Evolutionary conservation across 2,888 invertebrate genomes (phyloP).

Genomic region (Ommatoiulus sabulosus): DNA sequence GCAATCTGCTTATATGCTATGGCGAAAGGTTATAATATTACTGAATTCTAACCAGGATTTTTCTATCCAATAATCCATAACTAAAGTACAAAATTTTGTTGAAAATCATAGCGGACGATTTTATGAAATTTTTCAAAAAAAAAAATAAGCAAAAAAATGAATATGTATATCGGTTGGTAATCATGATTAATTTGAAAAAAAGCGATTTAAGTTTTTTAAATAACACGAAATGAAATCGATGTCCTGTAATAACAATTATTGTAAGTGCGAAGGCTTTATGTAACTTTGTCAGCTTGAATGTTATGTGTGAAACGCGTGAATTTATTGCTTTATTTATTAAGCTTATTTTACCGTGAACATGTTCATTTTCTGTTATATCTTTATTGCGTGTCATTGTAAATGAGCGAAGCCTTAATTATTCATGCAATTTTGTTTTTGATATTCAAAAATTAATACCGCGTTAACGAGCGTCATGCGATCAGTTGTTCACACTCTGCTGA

Average conservation of each 20-base stretch:
- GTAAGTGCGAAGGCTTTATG: constrained; percentile 26
- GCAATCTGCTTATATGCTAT: neutral
- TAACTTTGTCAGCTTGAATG: constrained; percentile 7
- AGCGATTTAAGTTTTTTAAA: neutral
- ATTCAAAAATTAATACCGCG: neutral
- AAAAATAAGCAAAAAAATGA: neutral
- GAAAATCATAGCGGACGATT: constrained; percentile 15
- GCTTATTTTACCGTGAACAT: constrained; percentile 30
- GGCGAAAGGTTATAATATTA: constrained; percentile 11
- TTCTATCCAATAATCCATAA: constrained; percentile 17
- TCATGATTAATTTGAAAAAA: neutral
- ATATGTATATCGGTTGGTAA: constrained; percentile 23
- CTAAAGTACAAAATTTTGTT: constrained; percentile 44
- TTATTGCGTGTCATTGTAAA: constrained; percentile 15
- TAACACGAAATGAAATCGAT: neutral
- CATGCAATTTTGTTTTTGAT: constrained; percentile 15
- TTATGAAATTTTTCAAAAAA: neutral
- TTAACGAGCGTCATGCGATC: neutral
- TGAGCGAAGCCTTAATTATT: constrained; percentile 11
- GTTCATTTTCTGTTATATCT: constrained; percentile 35
- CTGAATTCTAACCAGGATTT: constrained; percentile 48
- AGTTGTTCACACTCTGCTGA: neutral
- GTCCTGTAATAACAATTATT: constrained; percentile 38
- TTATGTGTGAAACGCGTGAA: constrained; percentile 6
- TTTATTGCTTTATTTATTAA: constrained; percentile 41